Base-by-base conservation (phyloP, 2,888 invertebrate species). In the Drosophila macrothrix region DNA sequence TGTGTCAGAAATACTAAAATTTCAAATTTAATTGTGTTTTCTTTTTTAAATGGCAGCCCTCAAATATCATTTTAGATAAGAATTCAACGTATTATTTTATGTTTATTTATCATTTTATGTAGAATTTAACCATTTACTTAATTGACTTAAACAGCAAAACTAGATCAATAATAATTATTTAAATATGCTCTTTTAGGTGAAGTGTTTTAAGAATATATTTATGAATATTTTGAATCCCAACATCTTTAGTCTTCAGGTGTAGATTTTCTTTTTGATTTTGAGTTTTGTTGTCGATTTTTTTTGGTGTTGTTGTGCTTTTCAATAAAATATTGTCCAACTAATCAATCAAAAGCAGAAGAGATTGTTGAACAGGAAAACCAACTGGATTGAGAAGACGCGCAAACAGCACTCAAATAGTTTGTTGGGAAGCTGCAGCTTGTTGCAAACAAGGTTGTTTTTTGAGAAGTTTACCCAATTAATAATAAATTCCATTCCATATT, bases 401-500 rank as follows among this genome's bases (percentile, higher is more conserved):
- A 14, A 28, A 56, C 28, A 33, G 10, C 39, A 16, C 39, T n/a
- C n/a, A 39, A 56, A 56, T 28, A 9, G 55, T 56, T 56, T 14
- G n/a, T 19, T 28, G 2, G 28, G 39, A 28, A 29, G 56, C 39
- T 37, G 55, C 37, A n/a, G 37, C 37, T 37, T 28, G 39, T 46
- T 4, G 16, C 46, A 56, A 6, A 28, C 39, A 56, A 39, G 9
- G 39, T 56, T 39, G 28, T 55, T 46, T 22, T 25, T 46, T 16
- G 10, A 22, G 54, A 39, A 39, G 28, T 56, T 56, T 56, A 56
- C 1, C 56, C 56, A 56, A 56, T 56, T 56, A 56, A 56, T 28
- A 39, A n/a, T 9, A 56, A 39, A 56, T 56, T 39, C 39, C 56
- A 56, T n/a, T 39, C 56, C 37, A 39, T 39, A 56, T 37, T 56